These are phyloP conservation scores for Stegodyphus mimosarum DNA, from an alignment of 1,140 invertebrate species.

Conservation along the genomic window DNA sequence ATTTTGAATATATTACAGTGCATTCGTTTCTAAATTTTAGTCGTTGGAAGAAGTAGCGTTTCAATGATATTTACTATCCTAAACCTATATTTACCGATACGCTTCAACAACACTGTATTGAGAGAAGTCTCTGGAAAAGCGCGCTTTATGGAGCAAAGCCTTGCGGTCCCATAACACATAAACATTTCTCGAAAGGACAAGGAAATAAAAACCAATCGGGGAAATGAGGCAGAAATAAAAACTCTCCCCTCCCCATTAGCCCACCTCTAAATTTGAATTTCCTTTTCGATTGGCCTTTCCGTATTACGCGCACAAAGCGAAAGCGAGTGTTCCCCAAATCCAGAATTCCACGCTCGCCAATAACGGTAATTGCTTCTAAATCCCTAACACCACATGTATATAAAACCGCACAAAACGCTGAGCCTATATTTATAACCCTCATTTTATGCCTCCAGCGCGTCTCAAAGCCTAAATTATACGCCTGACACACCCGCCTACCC, in stretches of 20 bases:
- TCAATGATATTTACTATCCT: too few relatives aligned
- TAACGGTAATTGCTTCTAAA: constrained; percentile 54
- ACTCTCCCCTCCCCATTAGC: too few relatives aligned
- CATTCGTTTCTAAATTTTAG: too few relatives aligned
- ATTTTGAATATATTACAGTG: too few relatives aligned
- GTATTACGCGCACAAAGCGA: not conserved
- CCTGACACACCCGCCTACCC: not conserved
- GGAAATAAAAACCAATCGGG: constrained; percentile 30
- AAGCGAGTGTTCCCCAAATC: not conserved
- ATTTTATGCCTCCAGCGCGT: constrained; percentile 20
- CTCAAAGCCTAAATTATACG: constrained; percentile 48
- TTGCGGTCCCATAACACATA: too few relatives aligned
- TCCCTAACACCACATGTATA: constrained; percentile 30
- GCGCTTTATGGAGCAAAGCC: too few relatives aligned
- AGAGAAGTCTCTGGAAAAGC: too few relatives aligned
- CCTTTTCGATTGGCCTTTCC: not conserved
- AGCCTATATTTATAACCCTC: constrained; percentile 49
- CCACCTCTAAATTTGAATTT: too few relatives aligned
- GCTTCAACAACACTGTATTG: too few relatives aligned
- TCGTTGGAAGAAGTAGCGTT: too few relatives aligned
- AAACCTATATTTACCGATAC: too few relatives aligned
- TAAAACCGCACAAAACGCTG: constrained; percentile 43
- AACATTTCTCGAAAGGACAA: not conserved
- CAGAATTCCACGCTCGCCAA: constrained; percentile 41
- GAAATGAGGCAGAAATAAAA: constrained; percentile 25